Evolutionary conservation across 2,797 vertebrate genomes (phyloP), one percentile per base, ranked within the genome.

Genomic region (Enteromius treurensis): DNA sequence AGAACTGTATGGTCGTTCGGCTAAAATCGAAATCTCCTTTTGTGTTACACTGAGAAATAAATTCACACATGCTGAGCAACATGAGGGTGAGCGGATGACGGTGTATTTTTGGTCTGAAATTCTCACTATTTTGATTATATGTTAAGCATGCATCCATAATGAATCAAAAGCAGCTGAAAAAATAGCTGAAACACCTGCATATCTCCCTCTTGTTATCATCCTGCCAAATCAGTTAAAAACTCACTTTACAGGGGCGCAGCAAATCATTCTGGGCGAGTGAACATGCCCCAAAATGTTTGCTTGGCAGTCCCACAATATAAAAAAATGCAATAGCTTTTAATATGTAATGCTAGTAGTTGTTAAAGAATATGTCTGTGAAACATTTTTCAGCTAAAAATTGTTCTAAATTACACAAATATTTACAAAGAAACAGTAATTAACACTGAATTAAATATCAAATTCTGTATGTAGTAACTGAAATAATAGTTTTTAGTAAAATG

Each of bases 211-310:
- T 49, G 76, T 77, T 67, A 23, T 68, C 23, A 2, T 62, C 40
- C 47, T 45, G 45, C 64, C 80, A 75, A 37, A 49, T 82, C 53
- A 71, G 53, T 55, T 58, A 14, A 78, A 53, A 77, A 64, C 51
- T 75, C 75, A 81, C 70, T 82, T 65, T 79, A 77, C 37, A 67
- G 73, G 23, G 58, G 49, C 49, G 77, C 37, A 84, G 37, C 49
- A 73, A 32, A 79, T 42, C 3, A 58, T 60, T 42, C 13, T 60
- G 8, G 34, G n/a, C 34, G 37, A 62, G 55, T 62, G 15, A 55
- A 62, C 75, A 77, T 42, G 34, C 7, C 58, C 1, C 9, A 1
- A 62, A 32, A 40, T 26, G 51, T 76, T 11, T 58, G 34, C 53
- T 55, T 75, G 49, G 19, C 51, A 13, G 19, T 15, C 14, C 51